phyloP scores from a whole-genome alignment of 2,888 invertebrate genomes.

The Drosophila austrosaltans region DNA sequence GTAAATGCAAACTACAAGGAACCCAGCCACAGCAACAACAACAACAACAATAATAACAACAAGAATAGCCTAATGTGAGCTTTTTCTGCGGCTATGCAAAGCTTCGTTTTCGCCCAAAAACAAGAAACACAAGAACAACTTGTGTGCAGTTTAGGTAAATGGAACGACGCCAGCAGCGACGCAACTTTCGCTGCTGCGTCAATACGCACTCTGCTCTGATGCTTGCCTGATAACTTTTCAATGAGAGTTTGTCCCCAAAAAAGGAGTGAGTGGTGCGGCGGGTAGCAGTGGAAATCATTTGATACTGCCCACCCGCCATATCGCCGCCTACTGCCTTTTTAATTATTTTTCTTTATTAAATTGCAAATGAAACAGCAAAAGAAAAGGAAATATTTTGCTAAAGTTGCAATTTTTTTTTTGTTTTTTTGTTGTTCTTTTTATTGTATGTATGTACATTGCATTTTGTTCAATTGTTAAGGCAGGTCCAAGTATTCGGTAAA shows the following conservation, averaged over 20 bases:
- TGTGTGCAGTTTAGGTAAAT: constrained; percentile 39
- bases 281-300: too few species aligned
- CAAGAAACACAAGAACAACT: constrained; percentile 26
- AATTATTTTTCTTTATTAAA: too few species aligned
- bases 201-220: constrained; percentile 32
- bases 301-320: too few species aligned
- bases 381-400: too few species aligned
- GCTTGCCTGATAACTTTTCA: constrained; percentile 19
- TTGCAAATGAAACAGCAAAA: too few species aligned
- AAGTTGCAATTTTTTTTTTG: background rate
- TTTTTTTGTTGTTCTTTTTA: constrained; percentile 9
- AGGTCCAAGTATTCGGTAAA: constrained; percentile 48
- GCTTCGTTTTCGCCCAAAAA: constrained; percentile 21
- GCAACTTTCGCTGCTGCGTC: constrained; percentile 9
- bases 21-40: constrained; percentile 19
- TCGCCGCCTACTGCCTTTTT: too few species aligned
- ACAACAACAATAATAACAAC: constrained; percentile 18
- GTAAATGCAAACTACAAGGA: constrained; percentile 37
- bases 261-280: background rate
- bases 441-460: constrained; percentile 30
- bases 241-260: constrained; percentile 11
- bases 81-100: constrained; percentile 32
- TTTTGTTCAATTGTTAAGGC: constrained; percentile 60
- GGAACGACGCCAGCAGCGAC: constrained; percentile 16
- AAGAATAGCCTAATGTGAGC: constrained; percentile 36